Evolutionary conservation across 2,888 invertebrate species (phyloP).

Genomic region (Mesorhabditis sp.): DNA sequence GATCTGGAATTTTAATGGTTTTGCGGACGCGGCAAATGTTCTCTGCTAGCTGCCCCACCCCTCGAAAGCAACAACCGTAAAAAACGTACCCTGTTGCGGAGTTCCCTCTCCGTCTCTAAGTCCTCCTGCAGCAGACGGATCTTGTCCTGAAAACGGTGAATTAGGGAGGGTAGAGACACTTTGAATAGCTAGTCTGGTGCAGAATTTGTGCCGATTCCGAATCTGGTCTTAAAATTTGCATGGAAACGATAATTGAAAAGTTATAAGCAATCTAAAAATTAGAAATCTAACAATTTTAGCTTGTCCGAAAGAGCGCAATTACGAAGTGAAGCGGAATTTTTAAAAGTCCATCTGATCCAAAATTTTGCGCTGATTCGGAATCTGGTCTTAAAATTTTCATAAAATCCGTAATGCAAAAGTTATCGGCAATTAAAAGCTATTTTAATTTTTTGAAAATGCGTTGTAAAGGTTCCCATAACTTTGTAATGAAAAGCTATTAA

Average conservation of each 20-base stretch:
- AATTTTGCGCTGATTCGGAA: too few species aligned
- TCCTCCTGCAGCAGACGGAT: constrained; percentile 98
- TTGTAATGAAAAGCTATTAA: too few species aligned
- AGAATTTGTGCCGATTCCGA: too few species aligned
- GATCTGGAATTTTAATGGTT: constrained; percentile 69
- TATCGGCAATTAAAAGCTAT: too few species aligned
- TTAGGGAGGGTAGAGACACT: not conserved
- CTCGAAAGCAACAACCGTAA: not conserved
- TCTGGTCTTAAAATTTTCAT: too few species aligned
- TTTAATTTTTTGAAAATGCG: too few species aligned
- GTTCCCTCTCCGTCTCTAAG: constrained; percentile 96
- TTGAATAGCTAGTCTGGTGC: not conserved
- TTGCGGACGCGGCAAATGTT: not conserved
- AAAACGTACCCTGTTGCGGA: constrained; percentile 90
- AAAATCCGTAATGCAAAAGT: too few species aligned
- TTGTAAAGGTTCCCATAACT: too few species aligned
- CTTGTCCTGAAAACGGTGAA: constrained; percentile 65
- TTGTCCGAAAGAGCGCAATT: too few species aligned
- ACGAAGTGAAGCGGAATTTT: too few species aligned
- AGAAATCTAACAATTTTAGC: not conserved
- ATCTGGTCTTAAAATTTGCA: too few species aligned
- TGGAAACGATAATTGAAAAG: not conserved
- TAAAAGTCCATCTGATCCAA: too few species aligned
- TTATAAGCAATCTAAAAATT: not conserved
- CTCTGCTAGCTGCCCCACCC: constrained; percentile 21